Evolutionary conservation across 2,797 vertebrate species (phyloP), one percentile per base, ranked within the genome.

Genomic region (Eulemur albifrons): DNA sequence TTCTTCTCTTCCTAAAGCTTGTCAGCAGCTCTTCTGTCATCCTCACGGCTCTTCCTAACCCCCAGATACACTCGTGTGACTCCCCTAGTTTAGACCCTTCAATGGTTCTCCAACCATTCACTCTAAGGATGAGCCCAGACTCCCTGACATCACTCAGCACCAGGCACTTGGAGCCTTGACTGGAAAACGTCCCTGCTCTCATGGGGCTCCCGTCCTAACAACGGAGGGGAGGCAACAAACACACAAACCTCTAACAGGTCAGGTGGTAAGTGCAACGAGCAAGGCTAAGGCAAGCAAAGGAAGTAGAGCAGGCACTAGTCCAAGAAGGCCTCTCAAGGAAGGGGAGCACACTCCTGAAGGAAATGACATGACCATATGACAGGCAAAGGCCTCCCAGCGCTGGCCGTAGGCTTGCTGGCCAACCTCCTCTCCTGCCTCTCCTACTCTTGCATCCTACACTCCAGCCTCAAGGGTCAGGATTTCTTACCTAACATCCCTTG

Each of bases 361-460:
- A 14, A 50, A 65, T 1, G 12, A 35, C 38, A 23, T 0, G 9
- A 54, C 73, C 65, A 4, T 0, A 0, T 1, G 27, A 4, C 70
- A 54, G 2, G 15, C 23, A 17, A 21, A 38, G 30, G 61, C 61
- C 90, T 73, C n/a, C 30, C 15, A 45, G 59, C 23, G 9, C 17
- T 6, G 59, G 72, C 30, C 25, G 4, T 0, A 8, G 48, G 67
- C 8, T 18, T 32, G 43, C 48, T 54, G 65, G 50, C 38, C 27
- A 9, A 25, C 57, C 40, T 43, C 50, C 77, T 20, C 23, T 8
- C 35, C 48, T 5, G 8, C 10, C 11, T 48, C 8, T 32, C n/a
- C 38, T 35, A 3, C 17, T 23, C 35, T 2, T 1, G 13, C 52
- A 20, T 4, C 59, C 45, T 0, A 0, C 14, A 14, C 0, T 13